These are phyloP conservation scores for Chloropsis hardwickii DNA, from an alignment of 2,113 vertebrate genomes.

Conservation along the genomic window DNA sequence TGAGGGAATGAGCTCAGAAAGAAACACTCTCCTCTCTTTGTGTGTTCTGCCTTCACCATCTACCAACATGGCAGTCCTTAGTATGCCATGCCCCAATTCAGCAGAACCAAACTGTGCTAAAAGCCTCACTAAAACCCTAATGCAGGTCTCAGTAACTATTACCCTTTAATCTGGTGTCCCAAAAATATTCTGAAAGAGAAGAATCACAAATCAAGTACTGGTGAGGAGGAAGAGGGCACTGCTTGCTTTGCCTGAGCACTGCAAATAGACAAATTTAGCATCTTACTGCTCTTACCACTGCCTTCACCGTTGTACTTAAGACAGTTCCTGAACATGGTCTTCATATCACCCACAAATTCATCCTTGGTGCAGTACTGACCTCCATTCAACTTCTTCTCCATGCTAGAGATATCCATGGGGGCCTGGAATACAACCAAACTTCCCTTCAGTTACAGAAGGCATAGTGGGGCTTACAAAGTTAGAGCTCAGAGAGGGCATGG, in stretches of 20 bases:
- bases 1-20: neutral
- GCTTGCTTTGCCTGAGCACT: neutral
- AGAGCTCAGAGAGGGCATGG: neutral
- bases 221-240: neutral
- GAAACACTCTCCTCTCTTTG: neutral
- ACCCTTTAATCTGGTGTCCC: neutral
- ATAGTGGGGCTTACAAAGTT: neutral
- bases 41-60: neutral
- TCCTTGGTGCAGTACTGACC: slow-evolving; percentile 93
- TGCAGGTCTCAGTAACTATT: neutral
- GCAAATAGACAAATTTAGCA: neutral
- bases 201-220: neutral
- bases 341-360: slow-evolving; percentile 92
- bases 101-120: neutral
- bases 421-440: slow-evolving; percentile 70
- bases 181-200: neutral
- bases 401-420: slow-evolving; percentile 97
- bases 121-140: neutral
- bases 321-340: slow-evolving; percentile 98
- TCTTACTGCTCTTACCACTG: slow-evolving; percentile 82
- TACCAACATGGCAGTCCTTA: neutral
- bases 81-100: neutral
- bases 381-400: slow-evolving; percentile 92
- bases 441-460: neutral
- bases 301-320: slow-evolving; percentile 94